Conservation (phyloP, 2,888 invertebrate species). For the Acrocera orbiculus region DNA sequence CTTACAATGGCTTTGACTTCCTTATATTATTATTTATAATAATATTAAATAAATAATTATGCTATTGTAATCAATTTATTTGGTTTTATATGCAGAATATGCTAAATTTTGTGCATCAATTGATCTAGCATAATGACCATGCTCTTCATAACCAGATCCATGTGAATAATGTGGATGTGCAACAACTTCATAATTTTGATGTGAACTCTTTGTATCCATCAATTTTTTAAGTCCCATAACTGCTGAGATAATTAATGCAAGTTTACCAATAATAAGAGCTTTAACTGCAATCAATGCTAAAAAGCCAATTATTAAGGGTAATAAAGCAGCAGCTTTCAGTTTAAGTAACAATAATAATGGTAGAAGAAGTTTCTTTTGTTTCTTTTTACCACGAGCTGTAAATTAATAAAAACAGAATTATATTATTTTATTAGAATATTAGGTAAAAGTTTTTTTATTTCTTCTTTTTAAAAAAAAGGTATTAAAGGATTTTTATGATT, state of each 20-base stretch:
- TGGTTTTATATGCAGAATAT: slow-evolving; percentile 51
- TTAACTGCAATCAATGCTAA: slow-evolving; percentile 69
- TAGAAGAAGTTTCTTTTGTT: slow-evolving; percentile 56
- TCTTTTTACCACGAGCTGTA: slow-evolving; percentile 63
- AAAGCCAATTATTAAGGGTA: slow-evolving; percentile 57
- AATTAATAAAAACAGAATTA: slow-evolving; percentile 12
- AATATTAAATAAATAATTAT: no score
- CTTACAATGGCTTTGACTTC: no score
- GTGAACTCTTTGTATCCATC: slow-evolving; percentile 46
- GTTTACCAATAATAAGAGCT: slow-evolving; percentile 67
- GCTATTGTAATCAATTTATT: no score
- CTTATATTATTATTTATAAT: no score
- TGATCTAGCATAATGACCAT: slow-evolving; percentile 46
- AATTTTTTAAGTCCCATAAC: slow-evolving; percentile 58
- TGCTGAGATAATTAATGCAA: slow-evolving; percentile 58
- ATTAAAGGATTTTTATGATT: no score
- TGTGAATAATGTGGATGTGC: slow-evolving; percentile 48
- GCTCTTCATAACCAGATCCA: slow-evolving; percentile 33
- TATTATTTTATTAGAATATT: no score
- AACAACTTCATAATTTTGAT: slow-evolving; percentile 60
- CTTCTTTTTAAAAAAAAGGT: no score
- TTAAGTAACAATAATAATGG: slow-evolving; percentile 60
- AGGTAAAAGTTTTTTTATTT: no score
- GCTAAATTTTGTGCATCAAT: slow-evolving; percentile 49
- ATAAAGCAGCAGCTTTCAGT: slow-evolving; percentile 59